phyloP scores from a whole-genome alignment of 2,888 invertebrate species.

The Chorisops tibialis region DNA sequence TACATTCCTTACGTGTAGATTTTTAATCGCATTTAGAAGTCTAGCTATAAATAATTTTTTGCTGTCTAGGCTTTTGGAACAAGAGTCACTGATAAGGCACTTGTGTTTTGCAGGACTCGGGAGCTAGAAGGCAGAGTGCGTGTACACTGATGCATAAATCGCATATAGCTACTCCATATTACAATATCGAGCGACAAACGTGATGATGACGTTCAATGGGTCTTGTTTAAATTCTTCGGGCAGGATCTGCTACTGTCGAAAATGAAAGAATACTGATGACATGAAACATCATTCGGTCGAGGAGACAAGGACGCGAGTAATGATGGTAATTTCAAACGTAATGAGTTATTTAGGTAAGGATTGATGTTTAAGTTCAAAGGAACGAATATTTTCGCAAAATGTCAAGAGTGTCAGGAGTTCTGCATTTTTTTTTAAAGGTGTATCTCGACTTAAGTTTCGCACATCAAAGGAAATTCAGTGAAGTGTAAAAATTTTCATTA shows the following conservation, averaged over 20 bases:
- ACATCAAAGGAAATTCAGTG: slow-evolving; percentile 2
- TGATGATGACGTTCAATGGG: no score
- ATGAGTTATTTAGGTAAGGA: slow-evolving; percentile 28
- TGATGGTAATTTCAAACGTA: slow-evolving; percentile 25
- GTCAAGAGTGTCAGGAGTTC: neutral
- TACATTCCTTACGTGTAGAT: neutral
- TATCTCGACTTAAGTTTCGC: neutral
- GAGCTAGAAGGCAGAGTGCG: neutral
- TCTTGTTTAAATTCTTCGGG: no score
- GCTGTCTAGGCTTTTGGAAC: slow-evolving; percentile 1
- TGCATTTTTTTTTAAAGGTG: neutral
- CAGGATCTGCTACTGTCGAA: neutral
- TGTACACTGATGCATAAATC: no score
- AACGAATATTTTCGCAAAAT: neutral
- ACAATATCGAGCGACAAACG: no score
- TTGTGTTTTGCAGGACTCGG: neutral
- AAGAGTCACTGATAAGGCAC: slow-evolving; percentile 7
- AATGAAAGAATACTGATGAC: slow-evolving; percentile 25
- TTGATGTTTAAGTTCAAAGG: no score
- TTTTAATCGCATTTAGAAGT: neutral
- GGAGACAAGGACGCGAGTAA: slow-evolving; percentile 12
- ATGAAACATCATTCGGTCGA: slow-evolving; percentile 16
- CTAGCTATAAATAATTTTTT: slow-evolving; percentile 7
- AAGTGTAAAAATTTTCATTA: neutral
- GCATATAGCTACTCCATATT: no score